Conservation (phyloP, 2,888 invertebrate genomes). For the Perithous albicinctus region DNA sequence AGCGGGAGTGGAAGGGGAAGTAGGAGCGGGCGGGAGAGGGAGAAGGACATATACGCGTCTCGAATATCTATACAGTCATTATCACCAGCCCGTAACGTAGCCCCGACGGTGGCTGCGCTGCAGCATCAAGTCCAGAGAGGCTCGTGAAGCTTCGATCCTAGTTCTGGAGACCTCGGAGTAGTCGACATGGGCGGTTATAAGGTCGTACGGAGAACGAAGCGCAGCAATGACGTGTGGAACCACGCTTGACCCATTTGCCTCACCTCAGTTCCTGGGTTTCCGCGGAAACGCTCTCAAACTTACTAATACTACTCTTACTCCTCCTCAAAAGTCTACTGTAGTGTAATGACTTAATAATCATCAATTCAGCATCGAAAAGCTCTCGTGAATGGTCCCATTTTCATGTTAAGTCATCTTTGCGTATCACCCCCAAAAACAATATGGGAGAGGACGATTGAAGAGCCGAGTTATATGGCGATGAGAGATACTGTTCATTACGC, state of each 20-base stretch:
- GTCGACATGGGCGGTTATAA: conserved; percentile 43
- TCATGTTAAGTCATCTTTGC: neutral
- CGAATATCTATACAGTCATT: conserved; percentile 65
- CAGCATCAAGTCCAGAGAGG: neutral
- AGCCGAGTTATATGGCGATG: neutral
- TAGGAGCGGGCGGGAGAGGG: conserved; percentile 11
- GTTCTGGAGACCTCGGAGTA: conserved; percentile 23
- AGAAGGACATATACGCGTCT: conserved; percentile 11
- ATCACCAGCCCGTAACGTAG: conserved; percentile 60
- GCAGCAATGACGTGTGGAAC: conserved; percentile 53
- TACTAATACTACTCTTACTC: conserved; percentile 41
- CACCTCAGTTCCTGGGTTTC: conserved; percentile 37
- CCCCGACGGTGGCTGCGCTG: conserved; percentile 37
- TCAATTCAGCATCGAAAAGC: neutral
- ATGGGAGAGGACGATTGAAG: neutral
- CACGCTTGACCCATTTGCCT: conserved; percentile 60
- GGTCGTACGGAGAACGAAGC: conserved; percentile 32
- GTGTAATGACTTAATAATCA: neutral
- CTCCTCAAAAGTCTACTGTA: conserved; percentile 54
- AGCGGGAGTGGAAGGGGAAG: conserved; percentile 16
- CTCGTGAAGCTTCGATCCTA: conserved; percentile 22
- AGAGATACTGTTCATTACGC: neutral
- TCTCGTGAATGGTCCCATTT: conserved; percentile 25
- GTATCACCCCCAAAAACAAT: neutral
- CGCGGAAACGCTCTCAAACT: neutral